phyloP scores from a whole-genome alignment of 2,888 invertebrate genomes.

The Tetranychus piercei region DNA sequence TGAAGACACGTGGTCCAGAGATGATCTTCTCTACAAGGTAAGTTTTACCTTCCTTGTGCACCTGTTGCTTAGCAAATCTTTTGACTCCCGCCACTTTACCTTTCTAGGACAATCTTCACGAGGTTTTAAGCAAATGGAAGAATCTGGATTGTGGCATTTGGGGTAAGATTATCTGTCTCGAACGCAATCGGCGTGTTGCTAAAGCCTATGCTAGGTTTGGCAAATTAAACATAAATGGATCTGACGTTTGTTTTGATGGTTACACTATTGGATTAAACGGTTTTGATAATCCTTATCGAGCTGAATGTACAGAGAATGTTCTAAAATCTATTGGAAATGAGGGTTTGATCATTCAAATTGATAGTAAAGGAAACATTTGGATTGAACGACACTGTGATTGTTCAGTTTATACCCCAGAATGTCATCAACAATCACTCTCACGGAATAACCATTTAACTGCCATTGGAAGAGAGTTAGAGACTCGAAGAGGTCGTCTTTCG shows the following conservation, averaged over 20 bases:
- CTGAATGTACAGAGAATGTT: conserved; percentile 59
- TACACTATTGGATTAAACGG: conserved; percentile 92
- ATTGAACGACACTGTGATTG: conserved; percentile 80
- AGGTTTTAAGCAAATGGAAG: conserved; percentile 51
- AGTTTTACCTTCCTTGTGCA: neutral
- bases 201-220: conserved; percentile 92
- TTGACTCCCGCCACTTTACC: too few species aligned
- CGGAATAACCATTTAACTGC: neutral
- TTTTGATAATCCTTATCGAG: conserved; percentile 86
- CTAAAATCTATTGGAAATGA: conserved; percentile 34
- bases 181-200: conserved; percentile 80
- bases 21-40: neutral
- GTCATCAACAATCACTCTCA: conserved; percentile 41
- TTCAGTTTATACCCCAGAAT: conserved; percentile 47
- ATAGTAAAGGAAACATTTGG: conserved; percentile 80
- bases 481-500: neutral
- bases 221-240: conserved; percentile 57
- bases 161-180: conserved; percentile 95
- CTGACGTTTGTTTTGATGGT: conserved; percentile 90
- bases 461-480: neutral
- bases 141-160: conserved; percentile 94
- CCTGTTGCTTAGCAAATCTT: too few species aligned
- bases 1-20: neutral
- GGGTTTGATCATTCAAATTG: conserved; percentile 91
- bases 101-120: neutral